Base-by-base conservation (phyloP, 2,797 vertebrate species). In the Darevskia nairensis region DNA sequence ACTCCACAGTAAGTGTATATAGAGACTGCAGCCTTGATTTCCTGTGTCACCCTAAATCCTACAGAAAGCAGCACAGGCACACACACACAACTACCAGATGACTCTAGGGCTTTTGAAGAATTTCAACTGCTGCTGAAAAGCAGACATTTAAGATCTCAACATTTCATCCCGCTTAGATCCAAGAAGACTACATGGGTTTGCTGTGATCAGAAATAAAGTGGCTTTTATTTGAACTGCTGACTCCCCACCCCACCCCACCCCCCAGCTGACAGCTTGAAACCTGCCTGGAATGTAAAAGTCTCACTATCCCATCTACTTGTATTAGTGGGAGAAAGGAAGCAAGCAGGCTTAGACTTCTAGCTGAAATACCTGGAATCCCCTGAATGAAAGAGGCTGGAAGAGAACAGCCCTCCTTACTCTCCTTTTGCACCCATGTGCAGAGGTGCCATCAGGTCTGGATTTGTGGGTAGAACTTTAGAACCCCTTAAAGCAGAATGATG, bases 241-340 rank as follows among this genome's bases (percentile, higher is more conserved):
- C 0, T 74, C 0, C 64, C 32, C 61, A 15, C 44, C 50, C 11
- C 46, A 10, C 11, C 11, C 50, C 3, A 55, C 13, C 50, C 78
- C 59, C 39, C 39, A 41, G 85, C 86, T 5, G 86, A 44, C 50
- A 35, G 4, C 89, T 83, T 55, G 83, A 68, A 91, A 80, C 23
- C 39, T 9, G 3, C 21, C 46, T 88, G n/a, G 82, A 83, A 55
- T 83, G 68, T 71, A 55, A 71, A 83, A 55, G 5, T 11, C n/a
- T 83, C 19, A 3, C 44, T n/a, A n/a, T 71, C 19, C 41, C 68
- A 32, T 50, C 13, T n/a, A 46, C 6, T 71, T 9, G 19, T 35
- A 72, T 83, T 83, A 83, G 29, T 6, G 21, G 27, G 44, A 44
- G 15, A 82, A 21, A 46, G 68, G 29, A n/a, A 82, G 19, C n/a